Conservation (phyloP, 2,888 invertebrate species). For the Hirtodrosophila duncani region DNA sequence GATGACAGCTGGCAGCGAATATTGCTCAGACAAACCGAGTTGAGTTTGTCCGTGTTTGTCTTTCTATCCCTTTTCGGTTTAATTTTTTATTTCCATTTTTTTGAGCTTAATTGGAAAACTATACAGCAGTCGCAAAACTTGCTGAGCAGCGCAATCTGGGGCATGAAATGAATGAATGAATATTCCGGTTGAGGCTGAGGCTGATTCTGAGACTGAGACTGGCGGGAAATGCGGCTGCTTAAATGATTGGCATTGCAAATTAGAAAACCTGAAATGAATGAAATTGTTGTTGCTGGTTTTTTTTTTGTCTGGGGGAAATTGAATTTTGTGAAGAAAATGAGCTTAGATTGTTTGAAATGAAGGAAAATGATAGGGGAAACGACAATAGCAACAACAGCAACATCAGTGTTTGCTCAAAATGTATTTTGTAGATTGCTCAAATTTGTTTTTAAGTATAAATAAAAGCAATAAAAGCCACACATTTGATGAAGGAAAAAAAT, state of each 20-base stretch:
- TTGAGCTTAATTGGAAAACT: constrained; percentile 62
- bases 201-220: not conserved
- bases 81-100: constrained; percentile 14
- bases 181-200: not conserved
- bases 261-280: no score
- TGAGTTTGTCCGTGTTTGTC: not conserved
- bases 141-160: constrained; percentile 11
- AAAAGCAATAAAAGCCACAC: no score
- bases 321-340: no score
- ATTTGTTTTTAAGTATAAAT: no score
- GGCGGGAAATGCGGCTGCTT: constrained; percentile 4
- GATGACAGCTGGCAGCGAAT: constrained; percentile 31
- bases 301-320: constrained; percentile 10
- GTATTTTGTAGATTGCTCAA: no score
- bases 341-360: no score
- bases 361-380: no score
- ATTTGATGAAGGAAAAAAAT: no score
- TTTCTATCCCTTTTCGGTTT: constrained; percentile 5
- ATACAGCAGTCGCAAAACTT: constrained; percentile 25
- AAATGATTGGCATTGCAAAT: constrained; percentile 38
- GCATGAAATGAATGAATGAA: constrained; percentile 7
- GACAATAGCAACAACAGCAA: no score
- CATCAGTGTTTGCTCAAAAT: no score
- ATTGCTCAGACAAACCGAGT: not conserved
- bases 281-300: not conserved